These are phyloP conservation scores for Merops nubicus DNA, from an alignment of 2,113 vertebrate genomes.

Conservation along the genomic window DNA sequence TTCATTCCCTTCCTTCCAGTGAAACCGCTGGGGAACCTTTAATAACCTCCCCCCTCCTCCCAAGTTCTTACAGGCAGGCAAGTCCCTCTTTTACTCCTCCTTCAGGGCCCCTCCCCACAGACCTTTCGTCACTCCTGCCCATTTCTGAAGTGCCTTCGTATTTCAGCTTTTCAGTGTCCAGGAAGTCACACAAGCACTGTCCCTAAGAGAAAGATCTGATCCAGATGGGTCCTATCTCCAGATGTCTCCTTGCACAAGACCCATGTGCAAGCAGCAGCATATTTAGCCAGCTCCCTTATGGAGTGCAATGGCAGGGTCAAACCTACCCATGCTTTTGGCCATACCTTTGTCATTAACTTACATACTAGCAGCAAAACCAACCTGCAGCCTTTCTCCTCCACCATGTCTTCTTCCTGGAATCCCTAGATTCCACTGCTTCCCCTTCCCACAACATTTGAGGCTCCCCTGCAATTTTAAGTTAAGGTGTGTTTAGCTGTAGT, in stretches of 20 bases:
- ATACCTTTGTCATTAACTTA: neutral
- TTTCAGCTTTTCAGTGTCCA: neutral
- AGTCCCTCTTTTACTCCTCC: neutral
- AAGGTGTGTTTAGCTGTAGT: neutral
- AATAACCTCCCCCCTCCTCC: neutral
- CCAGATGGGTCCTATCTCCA: slow-evolving; percentile 32
- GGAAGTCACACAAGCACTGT: neutral
- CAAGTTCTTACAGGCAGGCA: neutral
- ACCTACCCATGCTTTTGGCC: rapidly evolving
- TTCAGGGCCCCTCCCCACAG: neutral
- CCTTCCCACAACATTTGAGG: neutral
- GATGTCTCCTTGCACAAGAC: slow-evolving; percentile 16
- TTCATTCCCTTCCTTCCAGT: neutral
- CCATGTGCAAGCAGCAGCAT: neutral
- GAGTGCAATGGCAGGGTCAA: neutral
- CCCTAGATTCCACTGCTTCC: neutral
- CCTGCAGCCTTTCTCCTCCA: neutral
- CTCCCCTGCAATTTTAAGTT: neutral
- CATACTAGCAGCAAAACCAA: neutral
- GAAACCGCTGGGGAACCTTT: neutral
- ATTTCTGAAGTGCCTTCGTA: neutral
- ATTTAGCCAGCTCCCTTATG: neutral
- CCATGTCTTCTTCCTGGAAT: neutral
- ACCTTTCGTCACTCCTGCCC: neutral
- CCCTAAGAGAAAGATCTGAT: neutral